Evolutionary conservation across 2,113 vertebrate genomes (phyloP), one percentile per base, ranked within the genome.

Genomic region (Pomatostomus ruficeps): DNA sequence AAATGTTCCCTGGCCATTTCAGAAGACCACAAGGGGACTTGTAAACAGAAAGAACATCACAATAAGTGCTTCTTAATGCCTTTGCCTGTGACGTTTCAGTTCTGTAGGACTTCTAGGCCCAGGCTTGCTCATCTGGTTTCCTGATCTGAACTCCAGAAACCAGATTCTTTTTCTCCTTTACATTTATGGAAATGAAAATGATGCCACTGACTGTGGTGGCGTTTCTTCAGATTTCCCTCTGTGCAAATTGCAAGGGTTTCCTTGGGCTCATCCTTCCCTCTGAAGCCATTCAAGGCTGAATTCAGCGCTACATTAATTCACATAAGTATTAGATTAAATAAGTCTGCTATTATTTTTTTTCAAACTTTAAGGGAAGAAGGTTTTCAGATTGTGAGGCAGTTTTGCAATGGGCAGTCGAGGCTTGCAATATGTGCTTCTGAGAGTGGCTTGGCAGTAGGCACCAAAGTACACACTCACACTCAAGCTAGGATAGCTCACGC

Each of bases 11-110:
- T 93, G 91, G 89, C 93, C 89, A 95, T 93, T 95, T 97, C 49
- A 90, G 84, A 88, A 95, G 93, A 95, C 94, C 91, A 94, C 95
- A 96, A 95, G 85, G 93, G 94, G 94, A 95, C 94, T 96, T 96
- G 96, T 96, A 96, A 97, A 96, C 38, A 85, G 81, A 93, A 55
- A 92, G 62, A 93, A 72, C n/a, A 86, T 88, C 92, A 96, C 91
- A 76, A 76, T 91, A 77, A 92, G 67, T 73, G 85, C 94, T 91
- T 35, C 85, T 96, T 88, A 83, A 86, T 83, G 76, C 66, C 23
- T 87, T 91, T 83, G 85, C 65, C 77, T 92, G 66, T 75, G 94
- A 81, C 0, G 4, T 89, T 95, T 94, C 48, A 54, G 66, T 88
- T 89, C 85, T 85, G 72, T 38, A 72, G 49, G 65, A 85, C 62